phyloP scores from a whole-genome alignment of 1,140 invertebrate species.

The Asbolus verrucosus region DNA sequence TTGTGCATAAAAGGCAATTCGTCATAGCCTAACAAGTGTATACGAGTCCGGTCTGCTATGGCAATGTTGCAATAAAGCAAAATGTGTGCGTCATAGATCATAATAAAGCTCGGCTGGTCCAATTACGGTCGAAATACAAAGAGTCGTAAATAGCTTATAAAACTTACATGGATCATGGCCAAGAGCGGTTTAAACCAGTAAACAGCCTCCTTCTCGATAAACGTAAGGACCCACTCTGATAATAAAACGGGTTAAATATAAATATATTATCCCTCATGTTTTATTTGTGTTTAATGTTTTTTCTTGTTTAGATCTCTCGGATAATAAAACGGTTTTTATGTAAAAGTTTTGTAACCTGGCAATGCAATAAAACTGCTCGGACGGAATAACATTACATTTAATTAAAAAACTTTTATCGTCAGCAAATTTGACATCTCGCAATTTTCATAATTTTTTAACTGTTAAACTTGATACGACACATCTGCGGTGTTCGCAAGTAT shows the following conservation, averaged over 20 bases:
- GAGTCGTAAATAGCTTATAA: constrained; percentile 50
- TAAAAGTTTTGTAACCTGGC: constrained; percentile 5
- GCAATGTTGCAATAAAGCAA: constrained; percentile 30
- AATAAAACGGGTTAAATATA: constrained; percentile 4
- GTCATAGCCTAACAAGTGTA: constrained; percentile 24
- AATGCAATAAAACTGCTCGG: neutral
- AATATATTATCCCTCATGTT: constrained; percentile 6
- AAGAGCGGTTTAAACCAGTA: constrained; percentile 26
- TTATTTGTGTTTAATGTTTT: constrained; percentile 8
- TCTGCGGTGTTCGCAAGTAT: too few relatives aligned
- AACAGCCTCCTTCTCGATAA: constrained; percentile 15
- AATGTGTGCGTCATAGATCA: constrained; percentile 43
- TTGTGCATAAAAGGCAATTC: constrained; percentile 25
- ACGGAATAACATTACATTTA: neutral
- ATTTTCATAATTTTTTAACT: too few relatives aligned
- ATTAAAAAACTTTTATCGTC: too few relatives aligned
- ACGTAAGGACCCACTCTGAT: constrained; percentile 12
- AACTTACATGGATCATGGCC: constrained; percentile 49
- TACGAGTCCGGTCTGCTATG: constrained; percentile 2
- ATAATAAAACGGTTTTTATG: constrained; percentile 4
- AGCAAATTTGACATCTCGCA: too few relatives aligned
- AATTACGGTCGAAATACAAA: constrained; percentile 47
- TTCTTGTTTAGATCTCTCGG: neutral
- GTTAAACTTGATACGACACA: too few relatives aligned
- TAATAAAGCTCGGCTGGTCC: constrained; percentile 44